These are phyloP conservation scores for Caerostris extrusa DNA, from an alignment of 1,140 invertebrate species.

Conservation along the genomic window DNA sequence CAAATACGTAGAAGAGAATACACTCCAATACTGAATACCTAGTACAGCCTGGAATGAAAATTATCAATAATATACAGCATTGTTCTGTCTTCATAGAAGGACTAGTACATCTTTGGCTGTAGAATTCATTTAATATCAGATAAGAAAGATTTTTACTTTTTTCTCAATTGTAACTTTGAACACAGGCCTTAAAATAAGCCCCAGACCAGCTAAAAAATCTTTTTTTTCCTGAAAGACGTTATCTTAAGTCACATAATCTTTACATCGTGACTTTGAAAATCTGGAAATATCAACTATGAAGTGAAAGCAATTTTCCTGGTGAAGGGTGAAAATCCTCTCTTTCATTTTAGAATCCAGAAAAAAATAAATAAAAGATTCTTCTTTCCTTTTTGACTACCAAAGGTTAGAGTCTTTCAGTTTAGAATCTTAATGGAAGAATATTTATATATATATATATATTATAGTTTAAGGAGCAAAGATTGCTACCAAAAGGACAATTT, in stretches of 20 bases:
- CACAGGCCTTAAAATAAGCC: not conserved
- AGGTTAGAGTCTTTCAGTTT: not conserved
- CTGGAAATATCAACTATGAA: not conserved
- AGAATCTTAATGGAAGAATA: not conserved
- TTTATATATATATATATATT: no score
- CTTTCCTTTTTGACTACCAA: not conserved
- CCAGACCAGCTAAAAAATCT: not conserved
- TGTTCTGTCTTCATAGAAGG: no score
- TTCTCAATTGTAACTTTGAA: not conserved
- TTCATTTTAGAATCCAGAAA: not conserved
- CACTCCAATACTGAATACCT: no score
- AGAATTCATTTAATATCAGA: not conserved
- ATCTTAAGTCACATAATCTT: conserved; percentile 1
- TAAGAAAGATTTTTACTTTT: not conserved
- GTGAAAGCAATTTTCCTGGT: not conserved
- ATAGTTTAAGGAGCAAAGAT: no score
- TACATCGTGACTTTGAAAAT: not conserved
- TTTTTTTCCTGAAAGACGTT: not conserved
- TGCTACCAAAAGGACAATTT: no score
- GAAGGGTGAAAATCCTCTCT: not conserved
- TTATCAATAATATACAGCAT: no score
- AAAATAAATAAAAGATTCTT: not conserved
- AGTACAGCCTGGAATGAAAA: no score
- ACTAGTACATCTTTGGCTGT: not conserved
- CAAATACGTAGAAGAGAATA: no score